These are phyloP conservation scores for Coilia nasus DNA, from an alignment of 2,797 vertebrate genomes.

Conservation along the genomic window DNA sequence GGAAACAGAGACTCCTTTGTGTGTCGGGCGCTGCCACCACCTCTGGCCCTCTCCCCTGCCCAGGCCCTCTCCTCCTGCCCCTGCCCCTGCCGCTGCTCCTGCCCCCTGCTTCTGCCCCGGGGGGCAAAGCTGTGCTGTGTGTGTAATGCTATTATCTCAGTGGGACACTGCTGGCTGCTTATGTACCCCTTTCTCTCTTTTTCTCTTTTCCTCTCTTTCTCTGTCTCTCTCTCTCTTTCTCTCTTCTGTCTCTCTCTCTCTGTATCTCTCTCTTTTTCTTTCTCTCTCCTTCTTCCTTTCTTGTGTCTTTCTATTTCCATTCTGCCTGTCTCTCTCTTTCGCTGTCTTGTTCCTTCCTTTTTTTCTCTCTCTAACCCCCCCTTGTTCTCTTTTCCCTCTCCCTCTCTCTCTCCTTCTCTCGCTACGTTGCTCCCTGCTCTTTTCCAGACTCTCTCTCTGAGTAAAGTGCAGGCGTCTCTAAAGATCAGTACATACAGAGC, in stretches of 20 bases:
- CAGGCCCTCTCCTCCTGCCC: constrained; percentile 14
- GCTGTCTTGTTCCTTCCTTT: background rate
- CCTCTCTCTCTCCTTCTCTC: too few species aligned
- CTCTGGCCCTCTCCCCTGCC: constrained; percentile 2
- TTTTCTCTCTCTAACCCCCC: constrained; percentile 24
- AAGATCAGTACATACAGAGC: constrained; percentile 23
- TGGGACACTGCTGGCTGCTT: constrained; percentile 22
- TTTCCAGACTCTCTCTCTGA: constrained; percentile 34
- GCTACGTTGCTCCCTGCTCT: background rate
- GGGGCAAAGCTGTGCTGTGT: background rate
- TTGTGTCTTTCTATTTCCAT: too few species aligned
- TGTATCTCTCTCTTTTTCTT: too few species aligned
- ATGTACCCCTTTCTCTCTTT: background rate
- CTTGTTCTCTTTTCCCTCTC: background rate
- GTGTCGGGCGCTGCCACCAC: constrained; percentile 32
- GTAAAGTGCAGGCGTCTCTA: constrained; percentile 24
- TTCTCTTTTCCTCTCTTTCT: too few species aligned
- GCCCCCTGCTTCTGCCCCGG: background rate
- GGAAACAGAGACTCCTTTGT: constrained; percentile 77
- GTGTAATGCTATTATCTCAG: constrained; percentile 44
- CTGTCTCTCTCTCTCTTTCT: too few species aligned
- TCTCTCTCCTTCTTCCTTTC: constrained; percentile 2
- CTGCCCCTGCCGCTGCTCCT: background rate
- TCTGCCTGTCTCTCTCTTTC: constrained; percentile 23
- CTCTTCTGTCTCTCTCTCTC: background rate